Conservation (phyloP, 2,113 vertebrate species). For the Cepphus grylle region DNA sequence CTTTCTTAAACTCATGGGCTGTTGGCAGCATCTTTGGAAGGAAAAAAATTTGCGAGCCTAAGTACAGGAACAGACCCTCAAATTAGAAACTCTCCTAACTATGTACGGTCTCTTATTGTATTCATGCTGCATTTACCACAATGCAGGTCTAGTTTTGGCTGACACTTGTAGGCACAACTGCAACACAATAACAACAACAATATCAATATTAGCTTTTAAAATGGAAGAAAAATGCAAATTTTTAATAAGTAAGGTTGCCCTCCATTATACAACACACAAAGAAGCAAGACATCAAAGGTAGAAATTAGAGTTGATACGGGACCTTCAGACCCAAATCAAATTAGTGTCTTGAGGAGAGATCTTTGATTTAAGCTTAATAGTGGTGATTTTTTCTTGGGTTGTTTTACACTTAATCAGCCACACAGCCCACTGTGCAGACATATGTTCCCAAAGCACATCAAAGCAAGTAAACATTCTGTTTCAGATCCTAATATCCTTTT, state of each 20-base stretch:
- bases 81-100: neutral
- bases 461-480: constrained; percentile 72
- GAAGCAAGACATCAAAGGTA: constrained; percentile 47
- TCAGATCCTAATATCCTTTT: constrained; percentile 64
- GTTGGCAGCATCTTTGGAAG: neutral
- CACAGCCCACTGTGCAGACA: constrained; percentile 55
- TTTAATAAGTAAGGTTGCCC: constrained; percentile 47
- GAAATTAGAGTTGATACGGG: constrained; percentile 10
- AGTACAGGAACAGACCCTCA: neutral
- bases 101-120: neutral
- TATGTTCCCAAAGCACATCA: constrained; percentile 67
- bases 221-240: neutral
- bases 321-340: constrained; percentile 62
- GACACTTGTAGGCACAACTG: neutral
- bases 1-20: neutral
- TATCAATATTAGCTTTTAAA: constrained; percentile 38
- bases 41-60: neutral
- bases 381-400: constrained; percentile 51
- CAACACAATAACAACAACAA: constrained; percentile 44
- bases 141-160: neutral
- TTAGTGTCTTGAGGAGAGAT: constrained; percentile 57
- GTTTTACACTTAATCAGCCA: constrained; percentile 63
- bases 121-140: neutral
- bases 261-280: constrained; percentile 31
- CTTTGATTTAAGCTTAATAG: constrained; percentile 69